phyloP scores from a whole-genome alignment of 2,797 vertebrate genomes.

The Neostethus bicornis region DNA sequence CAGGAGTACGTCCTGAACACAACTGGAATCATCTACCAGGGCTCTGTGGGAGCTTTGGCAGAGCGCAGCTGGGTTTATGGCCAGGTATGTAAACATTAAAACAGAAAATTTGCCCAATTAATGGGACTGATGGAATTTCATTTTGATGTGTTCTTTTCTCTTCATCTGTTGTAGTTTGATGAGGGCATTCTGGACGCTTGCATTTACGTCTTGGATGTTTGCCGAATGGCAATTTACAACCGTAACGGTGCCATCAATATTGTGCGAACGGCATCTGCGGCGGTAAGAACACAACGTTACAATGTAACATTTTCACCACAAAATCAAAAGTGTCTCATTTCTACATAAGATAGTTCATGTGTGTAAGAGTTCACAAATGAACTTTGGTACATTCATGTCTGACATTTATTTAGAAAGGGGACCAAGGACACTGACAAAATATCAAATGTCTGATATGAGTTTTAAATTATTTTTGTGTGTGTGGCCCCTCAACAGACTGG shows the following conservation, averaged over 20 bases:
- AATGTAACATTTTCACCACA: accelerated
- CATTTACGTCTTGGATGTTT: slow-evolving; percentile 86
- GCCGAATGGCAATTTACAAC: slow-evolving; percentile 81
- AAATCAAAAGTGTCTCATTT: too few species aligned
- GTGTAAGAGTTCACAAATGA: too few species aligned
- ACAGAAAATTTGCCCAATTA: too few species aligned
- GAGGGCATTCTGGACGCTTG: slow-evolving; percentile 86
- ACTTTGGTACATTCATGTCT: too few species aligned
- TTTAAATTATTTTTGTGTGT: too few species aligned
- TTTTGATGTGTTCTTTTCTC: background rate
- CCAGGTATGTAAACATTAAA: slow-evolving; percentile 41
- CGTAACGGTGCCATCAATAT: slow-evolving; percentile 84
- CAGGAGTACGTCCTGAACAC: slow-evolving; percentile 55
- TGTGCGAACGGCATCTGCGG: slow-evolving; percentile 84
- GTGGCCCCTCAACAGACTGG: too few species aligned
- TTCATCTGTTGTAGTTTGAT: slow-evolving; percentile 83
- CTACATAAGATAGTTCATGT: too few species aligned
- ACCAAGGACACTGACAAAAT: too few species aligned
- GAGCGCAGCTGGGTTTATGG: slow-evolving; percentile 49
- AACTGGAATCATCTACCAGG: slow-evolving; percentile 37
- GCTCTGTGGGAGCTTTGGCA: accelerated
- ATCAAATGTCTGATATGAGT: too few species aligned
- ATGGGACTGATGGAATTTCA: accelerated
- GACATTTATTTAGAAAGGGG: too few species aligned
- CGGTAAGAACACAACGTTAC: slow-evolving; percentile 74